Conservation (phyloP, 2,113 vertebrate species). For the Crotalus horridus region DNA sequence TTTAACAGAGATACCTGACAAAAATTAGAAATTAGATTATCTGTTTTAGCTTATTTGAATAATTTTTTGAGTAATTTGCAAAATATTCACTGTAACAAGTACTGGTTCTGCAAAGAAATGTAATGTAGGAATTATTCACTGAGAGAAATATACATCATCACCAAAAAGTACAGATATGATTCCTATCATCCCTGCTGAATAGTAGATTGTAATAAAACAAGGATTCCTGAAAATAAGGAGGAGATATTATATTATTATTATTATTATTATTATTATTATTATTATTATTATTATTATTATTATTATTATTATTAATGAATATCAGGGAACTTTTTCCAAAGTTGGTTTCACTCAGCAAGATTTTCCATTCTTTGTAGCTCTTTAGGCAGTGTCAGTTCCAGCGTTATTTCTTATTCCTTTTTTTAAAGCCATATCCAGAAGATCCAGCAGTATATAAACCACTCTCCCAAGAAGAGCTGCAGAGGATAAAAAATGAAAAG, state of each 20-base stretch:
- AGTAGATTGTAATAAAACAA: background rate
- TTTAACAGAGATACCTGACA: background rate
- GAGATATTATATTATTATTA: background rate
- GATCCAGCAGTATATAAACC: constrained; percentile 99
- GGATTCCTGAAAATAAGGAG: background rate
- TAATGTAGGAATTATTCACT: background rate
- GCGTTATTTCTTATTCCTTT: background rate
- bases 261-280: background rate
- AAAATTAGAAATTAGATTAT: background rate
- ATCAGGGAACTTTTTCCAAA: background rate
- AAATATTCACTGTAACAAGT: background rate
- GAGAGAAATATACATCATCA: background rate
- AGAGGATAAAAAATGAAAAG: constrained; percentile 99
- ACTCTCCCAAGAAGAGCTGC: constrained; percentile 97
- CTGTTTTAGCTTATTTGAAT: background rate
- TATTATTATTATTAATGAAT: background rate
- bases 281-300: background rate
- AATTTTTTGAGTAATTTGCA: background rate
- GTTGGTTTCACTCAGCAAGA: background rate
- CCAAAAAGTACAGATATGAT: background rate
- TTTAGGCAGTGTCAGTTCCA: background rate
- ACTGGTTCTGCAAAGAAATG: background rate
- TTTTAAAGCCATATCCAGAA: constrained; percentile 92
- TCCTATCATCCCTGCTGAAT: background rate
- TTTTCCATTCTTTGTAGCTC: background rate